Conservation (phyloP, 2,888 invertebrate species). For the Agonopterix subpropinquella region DNA sequence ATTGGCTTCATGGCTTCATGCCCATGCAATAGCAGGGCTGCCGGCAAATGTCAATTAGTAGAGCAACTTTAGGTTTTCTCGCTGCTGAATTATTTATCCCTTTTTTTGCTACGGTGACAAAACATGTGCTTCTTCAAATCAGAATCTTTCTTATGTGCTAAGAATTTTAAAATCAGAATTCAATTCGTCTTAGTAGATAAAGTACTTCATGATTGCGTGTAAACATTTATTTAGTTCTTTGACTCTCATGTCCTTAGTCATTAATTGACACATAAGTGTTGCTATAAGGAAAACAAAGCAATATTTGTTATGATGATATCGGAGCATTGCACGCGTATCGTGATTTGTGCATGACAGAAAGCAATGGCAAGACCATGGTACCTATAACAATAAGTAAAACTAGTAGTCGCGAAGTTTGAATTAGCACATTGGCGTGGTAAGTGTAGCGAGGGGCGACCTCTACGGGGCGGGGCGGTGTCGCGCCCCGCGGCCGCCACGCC, state of each 20-base stretch:
- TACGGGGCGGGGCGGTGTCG: constrained; percentile 36
- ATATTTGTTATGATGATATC: not conserved
- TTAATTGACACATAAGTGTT: not conserved
- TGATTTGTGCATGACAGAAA: constrained; percentile 7
- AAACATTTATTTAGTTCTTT: too few relatives aligned
- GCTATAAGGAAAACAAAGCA: constrained; percentile 1
- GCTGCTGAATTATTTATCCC: too few relatives aligned
- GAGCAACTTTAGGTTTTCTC: too few relatives aligned
- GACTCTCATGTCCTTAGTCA: not conserved
- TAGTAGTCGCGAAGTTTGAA: constrained; percentile 41
- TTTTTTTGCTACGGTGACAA: too few relatives aligned
- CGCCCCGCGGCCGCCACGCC: constrained; percentile 50
- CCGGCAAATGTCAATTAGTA: not conserved
- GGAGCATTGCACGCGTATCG: not conserved
- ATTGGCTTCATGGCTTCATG: not conserved
- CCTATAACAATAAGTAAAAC: constrained; percentile 11
- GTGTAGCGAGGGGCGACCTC: constrained; percentile 34
- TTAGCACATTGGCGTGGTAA: constrained; percentile 44
- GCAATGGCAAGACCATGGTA: constrained; percentile 5
- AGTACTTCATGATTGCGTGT: too few relatives aligned
- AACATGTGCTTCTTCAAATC: too few relatives aligned
- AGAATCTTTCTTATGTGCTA: too few relatives aligned
- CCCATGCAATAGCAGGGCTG: not conserved
- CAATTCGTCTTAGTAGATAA: too few relatives aligned
- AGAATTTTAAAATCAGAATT: too few relatives aligned